Evolutionary conservation across 2,113 vertebrate species (phyloP).

Genomic region (Eulemur rufifrons): DNA sequence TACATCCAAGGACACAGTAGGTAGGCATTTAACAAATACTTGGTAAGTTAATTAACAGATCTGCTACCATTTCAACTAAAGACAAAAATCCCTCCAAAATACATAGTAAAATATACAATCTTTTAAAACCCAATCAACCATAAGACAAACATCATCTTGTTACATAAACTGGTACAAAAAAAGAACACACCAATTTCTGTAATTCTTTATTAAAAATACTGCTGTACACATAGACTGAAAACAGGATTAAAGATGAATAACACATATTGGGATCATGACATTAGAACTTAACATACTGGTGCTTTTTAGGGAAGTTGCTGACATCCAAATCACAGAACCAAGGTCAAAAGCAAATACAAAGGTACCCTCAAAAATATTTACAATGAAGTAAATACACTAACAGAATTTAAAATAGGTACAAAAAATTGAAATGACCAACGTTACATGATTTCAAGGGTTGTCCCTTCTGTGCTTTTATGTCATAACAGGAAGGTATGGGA

Average conservation of each 20-base stretch:
- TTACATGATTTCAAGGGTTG: conserved; percentile 85
- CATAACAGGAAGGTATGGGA: conserved; percentile 81
- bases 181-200: conserved; percentile 84
- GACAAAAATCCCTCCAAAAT: not conserved
- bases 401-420: conserved; percentile 84
- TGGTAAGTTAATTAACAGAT: not conserved
- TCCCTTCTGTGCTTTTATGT: conserved; percentile 88
- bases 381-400: conserved; percentile 84
- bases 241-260: conserved; percentile 87
- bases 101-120: not conserved
- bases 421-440: conserved; percentile 80
- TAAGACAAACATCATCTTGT: not conserved
- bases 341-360: conserved; percentile 83
- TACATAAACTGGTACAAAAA: not conserved
- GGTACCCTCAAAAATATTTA: conserved; percentile 87
- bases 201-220: conserved; percentile 99
- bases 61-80: conserved; percentile 15
- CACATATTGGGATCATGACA: conserved; percentile 86
- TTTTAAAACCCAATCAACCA: not conserved
- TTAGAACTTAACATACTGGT: conserved; percentile 86
- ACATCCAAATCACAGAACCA: conserved; percentile 85
- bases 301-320: conserved; percentile 86
- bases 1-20: not conserved
- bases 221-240: conserved; percentile 98
- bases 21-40: not conserved